Conservation (phyloP, 2,797 vertebrate genomes). For the Rhynchotus rufescens region DNA sequence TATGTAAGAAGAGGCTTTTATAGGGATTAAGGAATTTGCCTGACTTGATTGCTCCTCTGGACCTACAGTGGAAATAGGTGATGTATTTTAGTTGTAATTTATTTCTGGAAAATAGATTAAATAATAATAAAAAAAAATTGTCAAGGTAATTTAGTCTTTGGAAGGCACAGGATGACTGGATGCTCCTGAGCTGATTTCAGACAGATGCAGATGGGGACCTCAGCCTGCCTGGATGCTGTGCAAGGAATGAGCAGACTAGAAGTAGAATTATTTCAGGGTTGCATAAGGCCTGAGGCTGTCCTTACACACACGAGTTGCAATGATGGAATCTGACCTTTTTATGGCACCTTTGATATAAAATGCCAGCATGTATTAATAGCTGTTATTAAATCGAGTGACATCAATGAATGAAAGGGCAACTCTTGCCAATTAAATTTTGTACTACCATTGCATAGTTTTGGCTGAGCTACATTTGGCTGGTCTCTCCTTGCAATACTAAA, state of each 20-base stretch:
- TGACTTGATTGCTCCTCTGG: not conserved
- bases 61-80: not conserved
- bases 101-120: not conserved
- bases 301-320: not conserved
- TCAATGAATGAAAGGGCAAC: not conserved
- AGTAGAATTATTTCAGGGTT: not conserved
- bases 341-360: not conserved
- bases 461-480: not conserved
- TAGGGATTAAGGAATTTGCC: not conserved
- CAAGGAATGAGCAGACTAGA: not conserved
- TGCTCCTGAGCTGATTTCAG: not conserved
- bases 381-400: not conserved
- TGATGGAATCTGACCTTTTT: not conserved
- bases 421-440: not conserved
- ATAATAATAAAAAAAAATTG: not conserved
- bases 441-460: not conserved
- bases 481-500: not conserved
- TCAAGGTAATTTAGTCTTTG: not conserved
- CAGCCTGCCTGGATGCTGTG: not conserved
- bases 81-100: not conserved
- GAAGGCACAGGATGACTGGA: not conserved
- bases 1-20: not conserved
- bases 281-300: not conserved
- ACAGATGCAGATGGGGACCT: rapidly evolving
- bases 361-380: not conserved